Evolutionary conservation across 2,113 vertebrate genomes (phyloP).

Genomic region (Tamias sibiricus): DNA sequence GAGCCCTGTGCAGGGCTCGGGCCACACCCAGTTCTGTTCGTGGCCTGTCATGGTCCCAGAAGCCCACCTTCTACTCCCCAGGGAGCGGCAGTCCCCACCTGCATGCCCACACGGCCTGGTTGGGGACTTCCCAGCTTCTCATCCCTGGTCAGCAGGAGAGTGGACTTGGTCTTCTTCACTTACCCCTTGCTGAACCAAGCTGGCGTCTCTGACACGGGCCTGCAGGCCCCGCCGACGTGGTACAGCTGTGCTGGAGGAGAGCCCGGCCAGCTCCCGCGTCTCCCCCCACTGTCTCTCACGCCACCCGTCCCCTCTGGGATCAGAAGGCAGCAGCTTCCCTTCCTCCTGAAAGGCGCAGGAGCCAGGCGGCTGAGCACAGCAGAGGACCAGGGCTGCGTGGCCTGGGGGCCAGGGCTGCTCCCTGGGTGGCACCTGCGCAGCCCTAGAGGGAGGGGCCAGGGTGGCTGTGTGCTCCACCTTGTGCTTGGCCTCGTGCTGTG

Average conservation of each 20-base stretch:
- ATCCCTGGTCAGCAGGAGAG: rapidly evolving
- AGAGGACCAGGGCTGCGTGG: not conserved
- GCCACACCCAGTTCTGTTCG: rapidly evolving
- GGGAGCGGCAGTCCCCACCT: not conserved
- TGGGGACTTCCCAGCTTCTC: not conserved
- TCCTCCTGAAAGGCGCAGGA: rapidly evolving
- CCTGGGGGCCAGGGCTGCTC: too few species aligned
- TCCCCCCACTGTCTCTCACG: rapidly evolving
- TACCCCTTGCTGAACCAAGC: rapidly evolving
- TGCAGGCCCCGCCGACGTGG: rapidly evolving
- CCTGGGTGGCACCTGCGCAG: too few species aligned
- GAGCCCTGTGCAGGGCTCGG: not conserved
- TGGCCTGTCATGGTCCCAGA: not conserved
- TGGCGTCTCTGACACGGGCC: rapidly evolving
- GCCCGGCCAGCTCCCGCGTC: too few species aligned
- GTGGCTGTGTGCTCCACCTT: too few species aligned
- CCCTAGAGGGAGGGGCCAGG: not conserved
- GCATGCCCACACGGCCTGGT: rapidly evolving
- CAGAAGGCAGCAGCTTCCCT: not conserved
- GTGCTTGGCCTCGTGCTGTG: rapidly evolving
- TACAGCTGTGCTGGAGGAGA: not conserved
- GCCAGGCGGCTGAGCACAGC: rapidly evolving
- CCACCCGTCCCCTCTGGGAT: rapidly evolving
- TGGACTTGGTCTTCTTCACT: rapidly evolving
- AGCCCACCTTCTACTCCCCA: not conserved